These are phyloP conservation scores for Anastrepha obliqua DNA, from an alignment of 1,140 invertebrate species.

Conservation along the genomic window DNA sequence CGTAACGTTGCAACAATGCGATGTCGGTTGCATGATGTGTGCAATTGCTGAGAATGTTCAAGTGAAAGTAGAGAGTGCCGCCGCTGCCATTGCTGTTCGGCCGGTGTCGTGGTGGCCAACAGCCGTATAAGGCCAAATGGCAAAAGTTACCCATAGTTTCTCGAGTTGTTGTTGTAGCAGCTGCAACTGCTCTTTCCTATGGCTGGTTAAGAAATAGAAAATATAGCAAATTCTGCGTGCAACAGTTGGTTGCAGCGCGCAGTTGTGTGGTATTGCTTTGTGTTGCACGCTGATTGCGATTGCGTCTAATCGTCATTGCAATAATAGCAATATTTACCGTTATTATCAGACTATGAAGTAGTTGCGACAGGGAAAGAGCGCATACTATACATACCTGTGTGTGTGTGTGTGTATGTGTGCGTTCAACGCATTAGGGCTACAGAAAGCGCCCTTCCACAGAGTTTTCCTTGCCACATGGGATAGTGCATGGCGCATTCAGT, in stretches of 20 bases:
- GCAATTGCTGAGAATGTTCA: conserved; percentile 23
- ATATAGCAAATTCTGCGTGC: conserved; percentile 13
- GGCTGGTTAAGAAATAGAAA: background rate
- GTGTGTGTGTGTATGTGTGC: too few relatives aligned
- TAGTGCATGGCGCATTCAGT: background rate
- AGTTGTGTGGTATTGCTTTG: background rate
- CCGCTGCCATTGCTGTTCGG: background rate
- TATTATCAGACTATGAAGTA: background rate
- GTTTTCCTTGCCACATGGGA: background rate
- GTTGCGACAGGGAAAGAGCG: background rate
- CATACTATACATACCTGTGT: background rate
- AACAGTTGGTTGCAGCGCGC: background rate
- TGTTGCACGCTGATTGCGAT: conserved; percentile 23
- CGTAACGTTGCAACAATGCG: conserved; percentile 22
- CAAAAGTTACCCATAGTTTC: conserved; percentile 14
- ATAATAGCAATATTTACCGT: conserved; percentile 39
- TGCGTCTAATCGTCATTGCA: conserved; percentile 41
- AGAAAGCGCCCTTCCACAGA: background rate
- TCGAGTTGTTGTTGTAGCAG: background rate
- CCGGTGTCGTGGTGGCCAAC: conserved; percentile 11
- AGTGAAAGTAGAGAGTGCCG: conserved; percentile 33
- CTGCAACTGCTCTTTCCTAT: background rate
- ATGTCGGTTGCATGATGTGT: conserved; percentile 15
- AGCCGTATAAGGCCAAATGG: conserved; percentile 50
- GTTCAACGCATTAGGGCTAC: background rate